A percentile compares a stretch with the other conserved stretches of the same genome.
Conservation (phyloP, 2,113 vertebrate genomes). For the Psittacus erithacus region DNA sequence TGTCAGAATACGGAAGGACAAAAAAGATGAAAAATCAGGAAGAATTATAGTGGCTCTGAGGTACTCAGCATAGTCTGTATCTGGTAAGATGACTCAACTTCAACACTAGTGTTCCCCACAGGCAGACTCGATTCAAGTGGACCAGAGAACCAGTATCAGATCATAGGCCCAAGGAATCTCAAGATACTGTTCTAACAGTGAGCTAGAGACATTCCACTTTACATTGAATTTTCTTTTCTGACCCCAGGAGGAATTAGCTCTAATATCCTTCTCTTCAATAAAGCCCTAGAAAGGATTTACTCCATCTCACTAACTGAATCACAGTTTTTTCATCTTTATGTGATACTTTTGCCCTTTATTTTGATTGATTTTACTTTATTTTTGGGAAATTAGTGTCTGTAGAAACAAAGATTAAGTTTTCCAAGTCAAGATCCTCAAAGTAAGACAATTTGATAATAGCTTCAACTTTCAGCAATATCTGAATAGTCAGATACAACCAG, state of each 20-base stretch:
- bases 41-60: background rate
- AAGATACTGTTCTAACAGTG: background rate
- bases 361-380: background rate
- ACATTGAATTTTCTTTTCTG: background rate
- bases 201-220: background rate
- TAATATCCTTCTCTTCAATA: background rate
- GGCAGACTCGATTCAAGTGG: background rate
- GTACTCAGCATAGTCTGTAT: background rate
- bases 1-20: background rate
- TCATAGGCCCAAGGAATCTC: background rate
- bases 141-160: background rate
- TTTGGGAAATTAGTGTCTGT: background rate
- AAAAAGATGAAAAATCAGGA: background rate
- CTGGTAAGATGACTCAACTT: background rate
- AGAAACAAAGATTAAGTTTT: background rate
- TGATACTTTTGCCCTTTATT: background rate
- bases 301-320: background rate
- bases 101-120: background rate
- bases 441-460: background rate
- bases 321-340: background rate
- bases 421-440: background rate
- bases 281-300: background rate
- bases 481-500: background rate
- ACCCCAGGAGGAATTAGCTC: background rate
- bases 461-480: background rate